Base-by-base conservation (phyloP, 2,888 invertebrate genomes). In the Laspeyria flexula region DNA sequence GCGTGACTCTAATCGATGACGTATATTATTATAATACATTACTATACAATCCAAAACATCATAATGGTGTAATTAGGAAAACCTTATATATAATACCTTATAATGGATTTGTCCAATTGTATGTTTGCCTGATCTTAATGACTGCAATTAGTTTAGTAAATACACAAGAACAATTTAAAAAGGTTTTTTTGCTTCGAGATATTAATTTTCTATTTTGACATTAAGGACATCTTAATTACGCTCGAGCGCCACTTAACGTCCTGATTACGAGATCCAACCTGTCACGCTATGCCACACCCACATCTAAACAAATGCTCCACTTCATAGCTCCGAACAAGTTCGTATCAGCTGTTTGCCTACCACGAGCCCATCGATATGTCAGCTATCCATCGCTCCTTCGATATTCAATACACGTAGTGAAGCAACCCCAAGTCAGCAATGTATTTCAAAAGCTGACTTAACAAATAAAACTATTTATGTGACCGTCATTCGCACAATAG, bases 251-350 rank as follows among this genome's bases (percentile, higher is more conserved):
- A 39, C 38, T 54, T 44, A 42, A 45, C 27, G 29, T 37, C 44
- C 37, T 27, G 39, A 48, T 52, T 43, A 58, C 66, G 75, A 78
- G 76, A 73, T 77, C 73, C 71, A 65, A 60, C 61, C 60, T 69
- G 80, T 75, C 85, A 85, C 81, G 79, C 74, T 61, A 73, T 63
- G 73, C 77, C 81, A 84, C 81, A 73, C 81, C 83, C 76, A 71
- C 75, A 65, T 59, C 55, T 49, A 64, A 68, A 60, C 61, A 69
- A 67, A 62, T 56, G 54, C 49, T 58, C 56, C 55, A 70, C 57
- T 55, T 54, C 48, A 63, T 55, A 51, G 25, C 56, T 57, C 42
- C 41, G 53, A 63, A 63, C 62, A 67, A 67, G 43, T 64, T 41
- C 53, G 48, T 43, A 60, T 48, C 68, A 67, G 65, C 66, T 67